These are phyloP conservation scores for Adela reaumurella DNA, from an alignment of 2,888 invertebrate genomes.

Conservation along the genomic window DNA sequence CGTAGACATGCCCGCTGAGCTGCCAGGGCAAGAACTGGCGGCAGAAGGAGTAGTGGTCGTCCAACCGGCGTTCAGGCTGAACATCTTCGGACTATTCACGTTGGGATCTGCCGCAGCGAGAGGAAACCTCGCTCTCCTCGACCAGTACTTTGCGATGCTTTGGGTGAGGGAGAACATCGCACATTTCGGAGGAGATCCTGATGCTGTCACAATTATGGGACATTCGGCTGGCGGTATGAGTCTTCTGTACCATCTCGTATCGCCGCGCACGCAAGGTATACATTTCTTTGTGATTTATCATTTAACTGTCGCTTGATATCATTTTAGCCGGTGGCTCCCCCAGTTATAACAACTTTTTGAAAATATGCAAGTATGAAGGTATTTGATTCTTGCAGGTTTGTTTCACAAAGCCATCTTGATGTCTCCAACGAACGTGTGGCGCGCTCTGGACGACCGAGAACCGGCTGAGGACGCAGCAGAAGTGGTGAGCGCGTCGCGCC, in stretches of 20 bases:
- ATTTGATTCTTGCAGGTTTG: no score
- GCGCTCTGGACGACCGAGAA: slow-evolving; percentile 20
- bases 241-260: slow-evolving; percentile 63
- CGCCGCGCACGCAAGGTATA: slow-evolving; percentile 64
- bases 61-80: slow-evolving; percentile 65
- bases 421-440: slow-evolving; percentile 55
- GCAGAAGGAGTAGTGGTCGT: slow-evolving; percentile 68
- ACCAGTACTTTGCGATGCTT: slow-evolving; percentile 76
- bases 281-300: no score
- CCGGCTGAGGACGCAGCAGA: slow-evolving; percentile 21
- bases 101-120: slow-evolving; percentile 54
- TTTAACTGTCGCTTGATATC: no score
- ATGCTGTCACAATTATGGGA: slow-evolving; percentile 75
- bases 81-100: slow-evolving; percentile 67
- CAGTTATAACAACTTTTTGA: no score
- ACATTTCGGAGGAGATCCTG: slow-evolving; percentile 77
- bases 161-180: slow-evolving; percentile 76
- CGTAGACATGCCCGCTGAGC: slow-evolving; percentile 41
- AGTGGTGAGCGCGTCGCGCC: slow-evolving; percentile 46
- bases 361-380: no score
- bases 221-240: slow-evolving; percentile 76
- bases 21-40: slow-evolving; percentile 70
- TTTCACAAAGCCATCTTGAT: slow-evolving; percentile 68
- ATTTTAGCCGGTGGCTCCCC: no score
- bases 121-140: slow-evolving; percentile 83